Percentiles rank a stretch among this genome's conserved stretches.
Evolutionary conservation across 1,140 invertebrate genomes (phyloP).

Genomic region (Periplaneta americana): DNA sequence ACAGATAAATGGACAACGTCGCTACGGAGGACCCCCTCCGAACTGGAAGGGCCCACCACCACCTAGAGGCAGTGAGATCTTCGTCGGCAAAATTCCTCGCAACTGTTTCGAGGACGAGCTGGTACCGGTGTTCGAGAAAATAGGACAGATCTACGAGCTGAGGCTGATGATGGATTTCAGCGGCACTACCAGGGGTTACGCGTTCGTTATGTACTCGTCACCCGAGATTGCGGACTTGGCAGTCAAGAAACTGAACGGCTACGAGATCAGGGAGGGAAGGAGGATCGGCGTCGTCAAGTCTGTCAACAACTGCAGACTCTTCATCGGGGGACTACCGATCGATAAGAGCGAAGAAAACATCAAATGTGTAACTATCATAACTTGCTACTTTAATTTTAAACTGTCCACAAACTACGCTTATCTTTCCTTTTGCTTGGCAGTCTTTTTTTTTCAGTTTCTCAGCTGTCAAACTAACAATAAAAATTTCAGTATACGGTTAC

Average conservation of each 20-base stretch:
- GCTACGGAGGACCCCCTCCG: slow-evolving; percentile 44
- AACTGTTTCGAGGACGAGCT: slow-evolving; percentile 75
- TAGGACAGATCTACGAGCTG: slow-evolving; percentile 63
- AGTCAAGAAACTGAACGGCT: slow-evolving; percentile 57
- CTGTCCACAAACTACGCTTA: no score
- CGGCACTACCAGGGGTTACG: slow-evolving; percentile 73
- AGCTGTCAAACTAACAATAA: no score
- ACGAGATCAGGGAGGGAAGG: slow-evolving; percentile 58
- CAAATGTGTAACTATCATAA: not conserved
- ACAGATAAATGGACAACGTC: slow-evolving; percentile 65
- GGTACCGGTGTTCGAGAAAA: slow-evolving; percentile 62
- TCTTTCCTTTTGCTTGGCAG: no score
- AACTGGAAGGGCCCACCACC: slow-evolving; percentile 38
- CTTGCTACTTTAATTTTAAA: not conserved
- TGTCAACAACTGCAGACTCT: slow-evolving; percentile 78
- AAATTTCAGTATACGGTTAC: no score
- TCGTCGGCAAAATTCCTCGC: slow-evolving; percentile 77
- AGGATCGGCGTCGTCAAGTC: slow-evolving; percentile 72
- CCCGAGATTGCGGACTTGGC: slow-evolving; percentile 55
- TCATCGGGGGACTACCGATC: slow-evolving; percentile 72
- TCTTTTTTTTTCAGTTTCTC: no score
- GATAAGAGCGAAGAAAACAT: not conserved
- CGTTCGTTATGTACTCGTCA: slow-evolving; percentile 69
- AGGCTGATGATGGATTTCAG: slow-evolving; percentile 81
- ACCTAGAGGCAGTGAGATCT: slow-evolving; percentile 68